These are phyloP conservation scores for Dusona sp. DNA, from an alignment of 2,888 invertebrate genomes.

Conservation along the genomic window DNA sequence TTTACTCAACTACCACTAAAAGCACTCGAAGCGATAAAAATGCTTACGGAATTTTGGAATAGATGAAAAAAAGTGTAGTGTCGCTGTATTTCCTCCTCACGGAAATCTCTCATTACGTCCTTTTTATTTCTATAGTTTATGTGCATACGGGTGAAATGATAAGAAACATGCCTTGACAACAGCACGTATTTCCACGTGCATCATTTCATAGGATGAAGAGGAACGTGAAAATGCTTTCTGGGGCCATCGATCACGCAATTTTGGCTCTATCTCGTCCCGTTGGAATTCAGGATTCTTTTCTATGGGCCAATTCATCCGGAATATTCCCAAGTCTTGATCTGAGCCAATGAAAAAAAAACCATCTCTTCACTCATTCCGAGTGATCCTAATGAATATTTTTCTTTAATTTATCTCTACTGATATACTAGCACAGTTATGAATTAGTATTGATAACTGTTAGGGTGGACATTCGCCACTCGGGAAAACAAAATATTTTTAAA, in stretches of 20 bases:
- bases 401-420: background rate
- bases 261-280: constrained; percentile 40
- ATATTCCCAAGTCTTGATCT: background rate
- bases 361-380: background rate
- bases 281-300: constrained; percentile 15
- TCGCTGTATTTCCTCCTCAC: background rate
- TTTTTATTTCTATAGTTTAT: background rate
- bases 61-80: background rate
- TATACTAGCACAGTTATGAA: background rate
- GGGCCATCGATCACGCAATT: constrained; percentile 64
- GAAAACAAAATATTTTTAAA: too few species aligned
- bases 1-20: background rate
- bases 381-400: background rate
- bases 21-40: background rate
- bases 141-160: background rate
- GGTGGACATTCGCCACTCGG: background rate
- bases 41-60: background rate
- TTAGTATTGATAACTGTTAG: background rate
- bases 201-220: constrained; percentile 26
- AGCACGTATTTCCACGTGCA: constrained; percentile 43
- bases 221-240: constrained; percentile 47
- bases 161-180: constrained; percentile 51
- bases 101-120: background rate
- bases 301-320: constrained; percentile 2
- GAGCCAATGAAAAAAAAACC: background rate